phyloP scores from a whole-genome alignment of 2,113 vertebrate genomes.

The Peromyscus leucopus region DNA sequence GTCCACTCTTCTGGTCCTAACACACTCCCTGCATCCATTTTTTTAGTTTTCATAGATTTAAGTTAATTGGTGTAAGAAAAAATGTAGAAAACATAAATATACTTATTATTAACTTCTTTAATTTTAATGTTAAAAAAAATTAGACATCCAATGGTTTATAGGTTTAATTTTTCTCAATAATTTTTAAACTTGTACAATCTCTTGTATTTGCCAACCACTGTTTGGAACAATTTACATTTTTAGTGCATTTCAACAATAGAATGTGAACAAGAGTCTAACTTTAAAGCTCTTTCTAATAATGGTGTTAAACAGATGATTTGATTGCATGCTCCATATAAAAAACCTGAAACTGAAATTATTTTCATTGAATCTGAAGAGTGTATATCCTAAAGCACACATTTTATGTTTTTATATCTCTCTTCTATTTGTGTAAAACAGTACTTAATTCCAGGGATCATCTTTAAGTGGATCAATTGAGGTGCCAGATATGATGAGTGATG shows the following conservation, averaged over 20 bases:
- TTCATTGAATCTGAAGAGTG: not conserved
- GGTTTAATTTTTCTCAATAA: constrained; percentile 4
- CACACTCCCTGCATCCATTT: not conserved
- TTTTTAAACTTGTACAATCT: constrained; percentile 13
- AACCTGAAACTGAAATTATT: not conserved
- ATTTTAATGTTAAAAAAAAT: not conserved
- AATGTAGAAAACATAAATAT: not conserved
- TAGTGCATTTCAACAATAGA: not conserved
- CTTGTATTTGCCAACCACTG: not conserved
- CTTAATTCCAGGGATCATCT: not conserved
- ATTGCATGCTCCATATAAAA: not conserved
- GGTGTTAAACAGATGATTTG: not conserved
- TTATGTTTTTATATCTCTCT: not conserved
- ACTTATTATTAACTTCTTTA: not conserved
- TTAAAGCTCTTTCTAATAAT: not conserved
- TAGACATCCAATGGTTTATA: not conserved
- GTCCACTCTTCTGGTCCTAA: not conserved
- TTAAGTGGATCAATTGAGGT: not conserved
- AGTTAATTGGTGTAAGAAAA: not conserved
- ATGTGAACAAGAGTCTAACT: not conserved
- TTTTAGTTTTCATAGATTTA: not conserved
- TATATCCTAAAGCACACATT: not conserved
- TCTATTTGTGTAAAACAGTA: not conserved
- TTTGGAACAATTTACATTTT: not conserved
- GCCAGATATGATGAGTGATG: not conserved